Percentiles rank a stretch among this genome's conserved stretches.
phyloP scores from a whole-genome alignment of 2,888 invertebrate genomes.

The Gastrophysa polygoni region DNA sequence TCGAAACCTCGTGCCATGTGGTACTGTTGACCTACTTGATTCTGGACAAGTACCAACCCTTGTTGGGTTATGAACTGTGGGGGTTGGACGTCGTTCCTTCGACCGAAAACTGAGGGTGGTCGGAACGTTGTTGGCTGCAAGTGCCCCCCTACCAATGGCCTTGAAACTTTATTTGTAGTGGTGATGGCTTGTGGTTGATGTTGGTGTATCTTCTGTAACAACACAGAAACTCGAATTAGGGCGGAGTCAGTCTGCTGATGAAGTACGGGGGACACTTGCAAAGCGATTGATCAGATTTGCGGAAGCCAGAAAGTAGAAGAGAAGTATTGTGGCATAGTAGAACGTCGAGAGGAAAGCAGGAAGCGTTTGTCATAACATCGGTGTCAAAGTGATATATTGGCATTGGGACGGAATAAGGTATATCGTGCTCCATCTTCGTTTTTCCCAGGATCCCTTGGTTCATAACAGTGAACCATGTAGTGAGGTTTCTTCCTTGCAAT shows the following conservation, averaged over 20 bases:
- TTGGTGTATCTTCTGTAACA: slow-evolving; percentile 56
- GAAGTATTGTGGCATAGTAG: background rate
- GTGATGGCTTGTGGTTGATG: slow-evolving; percentile 35
- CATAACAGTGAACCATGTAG: too few species aligned
- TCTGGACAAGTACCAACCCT: slow-evolving; percentile 6
- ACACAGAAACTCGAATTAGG: slow-evolving; percentile 39
- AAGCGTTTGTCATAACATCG: too few species aligned
- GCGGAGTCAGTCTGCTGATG: slow-evolving; percentile 3
- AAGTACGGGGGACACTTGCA: slow-evolving; percentile 32
- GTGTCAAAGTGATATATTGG: too few species aligned
- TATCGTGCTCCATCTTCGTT: too few species aligned
- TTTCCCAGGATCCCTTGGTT: too few species aligned
- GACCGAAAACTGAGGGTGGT: slow-evolving; percentile 46
- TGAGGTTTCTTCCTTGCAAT: too few species aligned
- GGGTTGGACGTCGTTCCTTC: slow-evolving; percentile 33
- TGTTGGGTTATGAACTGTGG: slow-evolving; percentile 21
- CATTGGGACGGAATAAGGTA: too few species aligned
- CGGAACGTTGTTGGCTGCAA: slow-evolving; percentile 58
- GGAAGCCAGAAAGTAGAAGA: background rate
- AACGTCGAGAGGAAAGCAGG: too few species aligned
- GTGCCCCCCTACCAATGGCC: slow-evolving; percentile 53
- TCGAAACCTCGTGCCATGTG: slow-evolving; percentile 18
- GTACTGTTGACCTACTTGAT: slow-evolving; percentile 2
- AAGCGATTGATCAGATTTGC: slow-evolving; percentile 2
- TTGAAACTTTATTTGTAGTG: slow-evolving; percentile 38